Base-by-base conservation (phyloP, 2,113 vertebrate species). In the Cettia cetti region DNA sequence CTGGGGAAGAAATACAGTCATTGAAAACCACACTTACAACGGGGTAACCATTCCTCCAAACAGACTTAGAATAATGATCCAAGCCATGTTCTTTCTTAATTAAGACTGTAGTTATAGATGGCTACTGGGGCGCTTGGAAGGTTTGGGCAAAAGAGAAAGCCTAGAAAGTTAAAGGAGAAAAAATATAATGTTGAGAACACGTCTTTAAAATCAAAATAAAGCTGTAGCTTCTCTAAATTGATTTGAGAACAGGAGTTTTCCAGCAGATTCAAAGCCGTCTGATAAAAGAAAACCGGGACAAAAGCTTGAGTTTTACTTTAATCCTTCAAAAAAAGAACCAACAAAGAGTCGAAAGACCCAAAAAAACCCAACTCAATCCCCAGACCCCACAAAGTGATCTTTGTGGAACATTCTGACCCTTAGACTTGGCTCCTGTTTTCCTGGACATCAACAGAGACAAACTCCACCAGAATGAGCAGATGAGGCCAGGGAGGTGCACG, bases 11-110 rank as follows among this genome's bases (percentile, higher is more conserved):
- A 97, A 97, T 92, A 52, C 45, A 95, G 91, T 82, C 90, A 82
- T 93, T 96, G 96, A 90, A 97, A 97, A 96, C 66, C 72, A 94
- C 90, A 89, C 91, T 96, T 96, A 94, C 49, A 89, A 92, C 92
- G 96, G 95, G 82, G 45, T 71, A 93, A 77, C 89, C 81, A 70
- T 91, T 96, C 95, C 89, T 92, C 79, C 68, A 82, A 96, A 92
- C 54, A 94, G 84, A 65, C 74, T 88, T 68, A 75, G 49, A 85
- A 66, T 94, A 94, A 94, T 80, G 82, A 92, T 57, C 66, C 52
- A 57, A 95, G 93, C 9, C 26, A 50, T 30, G n/a, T 85, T 57
- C 45, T 37, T 92, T 94, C 75, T 94, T 96, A 95, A 96, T 92
- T 95, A 96, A 92, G 79, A 44, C 13, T 79, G 5, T 28, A 28